phyloP scores from a whole-genome alignment of 2,113 vertebrate species.

The Cryptotis parvus region DNA sequence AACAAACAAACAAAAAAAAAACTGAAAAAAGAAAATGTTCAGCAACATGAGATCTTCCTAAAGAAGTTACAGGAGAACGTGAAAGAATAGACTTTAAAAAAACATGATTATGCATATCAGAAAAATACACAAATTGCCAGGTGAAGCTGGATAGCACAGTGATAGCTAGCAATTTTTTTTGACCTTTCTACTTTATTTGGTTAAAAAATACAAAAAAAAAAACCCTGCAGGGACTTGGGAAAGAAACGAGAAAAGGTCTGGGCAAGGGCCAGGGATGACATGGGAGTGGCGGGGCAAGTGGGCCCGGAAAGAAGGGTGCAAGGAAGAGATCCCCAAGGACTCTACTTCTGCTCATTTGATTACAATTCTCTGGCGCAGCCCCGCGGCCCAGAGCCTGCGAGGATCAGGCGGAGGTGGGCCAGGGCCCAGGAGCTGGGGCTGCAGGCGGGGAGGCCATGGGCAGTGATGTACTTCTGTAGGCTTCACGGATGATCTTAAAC shows the following conservation, averaged over 20 bases:
- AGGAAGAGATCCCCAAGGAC: constrained; percentile 69
- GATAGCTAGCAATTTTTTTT: background rate
- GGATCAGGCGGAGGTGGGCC: constrained; percentile 70
- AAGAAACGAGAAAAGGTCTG: background rate
- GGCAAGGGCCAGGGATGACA: background rate
- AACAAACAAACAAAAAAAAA: too few species aligned
- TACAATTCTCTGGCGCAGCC: constrained; percentile 92
- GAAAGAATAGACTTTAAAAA: too few species aligned
- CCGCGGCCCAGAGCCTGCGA: constrained; percentile 79
- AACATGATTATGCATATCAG: background rate
- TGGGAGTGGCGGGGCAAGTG: background rate
- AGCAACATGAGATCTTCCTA: too few species aligned
- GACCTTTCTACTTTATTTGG: constrained; percentile 75
- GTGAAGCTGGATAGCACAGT: constrained; percentile 12
- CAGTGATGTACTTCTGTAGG: constrained; percentile 96
- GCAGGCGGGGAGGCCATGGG: constrained; percentile 94
- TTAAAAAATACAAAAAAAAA: constrained; percentile 71
- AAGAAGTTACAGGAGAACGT: too few species aligned
- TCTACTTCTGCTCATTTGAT: constrained; percentile 88
- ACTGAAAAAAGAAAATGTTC: too few species aligned
- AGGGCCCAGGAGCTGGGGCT: constrained; percentile 83
- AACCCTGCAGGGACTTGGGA: background rate
- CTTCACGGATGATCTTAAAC: constrained; percentile 97
- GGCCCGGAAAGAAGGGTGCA: background rate
- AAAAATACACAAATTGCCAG: constrained; percentile 31